Conservation (phyloP, 2,888 invertebrate species). For the Drosophila neonasuta region DNA sequence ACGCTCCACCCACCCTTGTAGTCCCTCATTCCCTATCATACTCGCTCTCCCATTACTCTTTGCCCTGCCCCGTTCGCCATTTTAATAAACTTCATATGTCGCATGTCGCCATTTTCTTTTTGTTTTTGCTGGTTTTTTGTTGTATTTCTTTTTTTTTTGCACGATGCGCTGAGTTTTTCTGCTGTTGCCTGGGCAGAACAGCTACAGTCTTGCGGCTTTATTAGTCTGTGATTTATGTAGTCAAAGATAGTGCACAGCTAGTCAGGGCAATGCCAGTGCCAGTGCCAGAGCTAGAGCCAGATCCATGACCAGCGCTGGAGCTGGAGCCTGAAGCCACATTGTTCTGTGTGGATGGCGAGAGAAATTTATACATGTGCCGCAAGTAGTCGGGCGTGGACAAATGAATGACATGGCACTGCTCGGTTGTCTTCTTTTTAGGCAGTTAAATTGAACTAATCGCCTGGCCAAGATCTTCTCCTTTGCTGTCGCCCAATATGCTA, state of each 20-base stretch:
- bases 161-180: conserved; percentile 42
- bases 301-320: conserved; percentile 2
- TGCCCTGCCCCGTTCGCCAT: conserved; percentile 53
- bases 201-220: conserved; percentile 78
- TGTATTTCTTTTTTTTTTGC: conserved; percentile 44
- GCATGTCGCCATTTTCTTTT: conserved; percentile 78
- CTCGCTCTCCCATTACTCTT: not conserved
- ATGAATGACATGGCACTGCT: conserved; percentile 71
- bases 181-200: conserved; percentile 17
- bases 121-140: conserved; percentile 32
- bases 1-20: not conserved
- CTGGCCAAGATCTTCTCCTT: conserved; percentile 53
- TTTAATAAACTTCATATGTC: conserved; percentile 81
- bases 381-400: conserved; percentile 77
- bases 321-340: conserved; percentile 30
- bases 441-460: conserved; percentile 74
- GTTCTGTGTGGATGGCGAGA: conserved; percentile 54
- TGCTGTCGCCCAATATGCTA: conserved; percentile 52
- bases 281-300: conserved; percentile 7
- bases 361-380: conserved; percentile 73
- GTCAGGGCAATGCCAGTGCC: conserved; percentile 26
- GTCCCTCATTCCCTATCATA: not conserved
- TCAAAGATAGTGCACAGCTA: conserved; percentile 73
- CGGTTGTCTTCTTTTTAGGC: conserved; percentile 54
- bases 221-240: conserved; percentile 80